phyloP scores from a whole-genome alignment of 2,797 vertebrate genomes.

The Artibeus jamaicensis region DNA sequence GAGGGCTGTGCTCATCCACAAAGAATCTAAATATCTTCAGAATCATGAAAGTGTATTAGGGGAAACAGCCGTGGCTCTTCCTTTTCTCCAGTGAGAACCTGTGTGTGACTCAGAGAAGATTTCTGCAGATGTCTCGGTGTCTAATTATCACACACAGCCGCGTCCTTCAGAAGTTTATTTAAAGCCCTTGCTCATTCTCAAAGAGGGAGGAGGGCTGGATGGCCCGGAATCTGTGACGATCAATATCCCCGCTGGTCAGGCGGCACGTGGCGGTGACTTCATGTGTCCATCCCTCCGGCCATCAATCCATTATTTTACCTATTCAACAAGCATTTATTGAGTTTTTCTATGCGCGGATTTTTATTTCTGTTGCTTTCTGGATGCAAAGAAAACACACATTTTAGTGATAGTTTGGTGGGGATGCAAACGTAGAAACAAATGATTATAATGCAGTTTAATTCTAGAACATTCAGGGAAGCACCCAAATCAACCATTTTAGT shows the following conservation, averaged over 20 bases:
- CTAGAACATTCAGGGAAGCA: neutral
- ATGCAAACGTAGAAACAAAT: neutral
- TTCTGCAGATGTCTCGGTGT: neutral
- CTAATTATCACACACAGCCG: neutral
- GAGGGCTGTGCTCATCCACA: neutral
- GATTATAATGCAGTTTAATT: neutral
- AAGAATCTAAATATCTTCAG: neutral
- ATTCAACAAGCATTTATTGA: neutral
- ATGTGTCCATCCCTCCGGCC: rapidly evolving
- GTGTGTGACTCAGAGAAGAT: neutral
- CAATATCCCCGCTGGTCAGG: no score
- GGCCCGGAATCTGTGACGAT: neutral
- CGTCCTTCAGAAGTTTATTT: neutral
- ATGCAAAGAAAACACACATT: neutral
- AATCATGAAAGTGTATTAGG: neutral
- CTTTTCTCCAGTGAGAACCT: neutral
- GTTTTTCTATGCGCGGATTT: neutral
- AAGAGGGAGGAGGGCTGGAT: neutral
- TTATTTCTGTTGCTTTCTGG: neutral
- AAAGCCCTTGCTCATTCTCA: neutral
- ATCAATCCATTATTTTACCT: neutral
- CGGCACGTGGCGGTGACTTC: neutral
- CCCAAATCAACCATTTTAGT: neutral
- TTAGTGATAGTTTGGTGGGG: neutral
- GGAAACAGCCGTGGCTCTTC: neutral